A percentile compares a stretch with the other conserved stretches of the same genome.
Evolutionary conservation across 64 coral and sea anemone species (phyloP).

Genomic region (Catalaphyllia jardinei): DNA sequence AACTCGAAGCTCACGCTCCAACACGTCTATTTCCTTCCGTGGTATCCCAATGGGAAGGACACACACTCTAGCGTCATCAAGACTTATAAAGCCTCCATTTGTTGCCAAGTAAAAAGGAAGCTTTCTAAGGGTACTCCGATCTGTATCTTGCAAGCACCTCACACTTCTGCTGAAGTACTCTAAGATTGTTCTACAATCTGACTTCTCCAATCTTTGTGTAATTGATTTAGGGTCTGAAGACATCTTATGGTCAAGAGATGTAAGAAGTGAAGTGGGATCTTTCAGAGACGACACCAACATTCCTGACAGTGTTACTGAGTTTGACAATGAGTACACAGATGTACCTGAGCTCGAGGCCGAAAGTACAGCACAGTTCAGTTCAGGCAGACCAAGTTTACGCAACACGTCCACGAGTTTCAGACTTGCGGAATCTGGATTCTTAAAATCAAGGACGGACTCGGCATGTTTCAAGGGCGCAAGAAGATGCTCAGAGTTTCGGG

Average conservation of each 20-base stretch:
- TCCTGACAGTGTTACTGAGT: not conserved
- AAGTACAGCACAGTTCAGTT: not conserved
- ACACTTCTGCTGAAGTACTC: slow-evolving; percentile 26
- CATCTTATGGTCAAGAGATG: slow-evolving; percentile 20
- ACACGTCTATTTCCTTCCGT: slow-evolving; percentile 14
- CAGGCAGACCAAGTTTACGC: slow-evolving; percentile 5
- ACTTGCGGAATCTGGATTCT: not conserved
- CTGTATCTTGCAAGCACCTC: not conserved
- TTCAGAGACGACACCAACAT: slow-evolving; percentile 25
- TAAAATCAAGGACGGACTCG: not conserved
- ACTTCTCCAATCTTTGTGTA: not conserved
- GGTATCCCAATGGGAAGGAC: slow-evolving; percentile 40
- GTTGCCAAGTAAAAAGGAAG: slow-evolving; percentile 44
- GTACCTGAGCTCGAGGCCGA: not conserved
- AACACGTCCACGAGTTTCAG: not conserved
- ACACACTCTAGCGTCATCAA: not conserved
- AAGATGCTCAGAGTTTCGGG: not conserved
- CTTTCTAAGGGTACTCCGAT: not conserved
- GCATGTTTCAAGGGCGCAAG: slow-evolving; percentile 6
- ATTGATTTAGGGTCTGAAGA: not conserved
- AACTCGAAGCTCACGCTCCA: not conserved
- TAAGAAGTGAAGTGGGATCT: slow-evolving; percentile 9
- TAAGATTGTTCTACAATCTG: not conserved
- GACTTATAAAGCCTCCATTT: slow-evolving; percentile 24
- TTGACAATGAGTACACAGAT: not conserved